phyloP scores from a whole-genome alignment of 1,140 invertebrate genomes.

The Monochamus saltuarius region DNA sequence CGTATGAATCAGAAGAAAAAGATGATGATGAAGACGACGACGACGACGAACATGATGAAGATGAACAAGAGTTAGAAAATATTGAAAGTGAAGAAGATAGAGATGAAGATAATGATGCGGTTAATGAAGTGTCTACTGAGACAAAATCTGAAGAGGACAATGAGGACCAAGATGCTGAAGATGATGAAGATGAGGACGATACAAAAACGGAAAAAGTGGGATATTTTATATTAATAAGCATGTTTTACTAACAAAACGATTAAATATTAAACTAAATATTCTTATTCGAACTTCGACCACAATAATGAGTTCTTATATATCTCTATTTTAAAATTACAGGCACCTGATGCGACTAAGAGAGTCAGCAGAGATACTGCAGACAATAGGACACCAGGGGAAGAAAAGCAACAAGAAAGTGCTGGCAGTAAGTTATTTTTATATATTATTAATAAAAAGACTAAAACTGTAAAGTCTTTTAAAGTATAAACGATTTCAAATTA shows the following conservation, averaged over 20 bases:
- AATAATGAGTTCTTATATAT: not conserved
- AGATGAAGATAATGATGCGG: constrained; percentile 44
- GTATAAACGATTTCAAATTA: no score
- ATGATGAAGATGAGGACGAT: constrained; percentile 40
- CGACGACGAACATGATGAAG: constrained; percentile 52
- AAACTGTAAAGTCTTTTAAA: no score
- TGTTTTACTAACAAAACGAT: not conserved
- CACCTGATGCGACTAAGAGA: not conserved
- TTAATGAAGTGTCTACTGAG: constrained; percentile 37
- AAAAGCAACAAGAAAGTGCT: not conserved
- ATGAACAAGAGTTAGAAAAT: constrained; percentile 49
- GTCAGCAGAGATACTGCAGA: not conserved
- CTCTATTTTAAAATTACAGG: not conserved
- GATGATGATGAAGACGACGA: constrained; percentile 45
- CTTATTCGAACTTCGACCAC: not conserved
- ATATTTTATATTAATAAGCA: not conserved
- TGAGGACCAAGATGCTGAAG: constrained; percentile 51
- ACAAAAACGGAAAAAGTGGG: constrained; percentile 35
- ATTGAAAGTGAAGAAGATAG: constrained; percentile 49
- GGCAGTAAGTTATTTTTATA: not conserved
- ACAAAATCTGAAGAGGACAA: constrained; percentile 46
- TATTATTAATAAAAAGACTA: no score
- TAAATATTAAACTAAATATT: not conserved
- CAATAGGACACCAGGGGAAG: not conserved
- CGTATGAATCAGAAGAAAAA: constrained; percentile 52